Percentiles rank a stretch among this genome's conserved stretches.
phyloP scores from a whole-genome alignment of 2,113 vertebrate species.

The Spea multiplicata region DNA sequence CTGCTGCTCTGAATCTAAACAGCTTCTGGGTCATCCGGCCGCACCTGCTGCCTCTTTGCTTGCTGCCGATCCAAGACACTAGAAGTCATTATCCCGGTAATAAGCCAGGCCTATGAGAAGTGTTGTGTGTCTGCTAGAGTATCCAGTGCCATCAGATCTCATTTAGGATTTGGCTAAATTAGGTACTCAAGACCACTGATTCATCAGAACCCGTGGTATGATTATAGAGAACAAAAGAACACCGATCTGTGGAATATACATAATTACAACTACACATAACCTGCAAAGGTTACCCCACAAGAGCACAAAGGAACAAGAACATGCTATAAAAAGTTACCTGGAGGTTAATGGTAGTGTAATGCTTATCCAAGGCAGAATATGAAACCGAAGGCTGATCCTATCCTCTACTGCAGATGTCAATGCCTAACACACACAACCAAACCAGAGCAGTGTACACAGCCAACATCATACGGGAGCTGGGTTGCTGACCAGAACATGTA shows the following conservation, averaged over 20 bases:
- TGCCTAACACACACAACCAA: too few relatives aligned
- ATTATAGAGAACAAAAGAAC: constrained; percentile 18
- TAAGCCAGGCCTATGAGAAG: constrained; percentile 12
- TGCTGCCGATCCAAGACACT: neutral
- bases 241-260: constrained; percentile 8
- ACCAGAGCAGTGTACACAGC: too few relatives aligned
- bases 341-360: too few relatives aligned
- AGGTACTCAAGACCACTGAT: constrained; percentile 37
- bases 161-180: constrained; percentile 29
- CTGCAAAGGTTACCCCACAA: too few relatives aligned
- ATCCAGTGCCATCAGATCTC: constrained; percentile 13
- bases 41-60: neutral
- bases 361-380: too few relatives aligned
- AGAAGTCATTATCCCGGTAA: constrained; percentile 14
- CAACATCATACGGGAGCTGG: too few relatives aligned
- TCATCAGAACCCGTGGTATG: constrained; percentile 23
- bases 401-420: too few relatives aligned
- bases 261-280: constrained; percentile 7
- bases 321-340: neutral
- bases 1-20: constrained; percentile 15
- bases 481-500: too few relatives aligned
- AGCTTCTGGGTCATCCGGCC: neutral
- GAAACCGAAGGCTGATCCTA: too few relatives aligned
- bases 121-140: constrained; percentile 16
- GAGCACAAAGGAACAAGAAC: constrained; percentile 8